Evolutionary conservation across 2,797 vertebrate species (phyloP).

Genomic region (Gambusia yucatana): DNA sequence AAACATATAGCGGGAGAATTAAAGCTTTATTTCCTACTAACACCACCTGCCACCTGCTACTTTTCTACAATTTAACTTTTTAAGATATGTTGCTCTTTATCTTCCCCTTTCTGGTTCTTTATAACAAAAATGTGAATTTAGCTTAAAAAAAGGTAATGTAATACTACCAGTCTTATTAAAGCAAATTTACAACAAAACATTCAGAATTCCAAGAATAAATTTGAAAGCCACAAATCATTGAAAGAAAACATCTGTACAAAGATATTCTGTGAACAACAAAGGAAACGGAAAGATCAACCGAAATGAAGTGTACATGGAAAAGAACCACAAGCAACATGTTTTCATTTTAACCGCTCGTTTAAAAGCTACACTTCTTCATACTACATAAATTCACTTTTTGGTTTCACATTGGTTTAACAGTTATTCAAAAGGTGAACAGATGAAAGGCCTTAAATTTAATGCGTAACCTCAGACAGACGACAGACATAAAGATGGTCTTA

Average conservation of each 20-base stretch:
- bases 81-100: constrained; percentile 31
- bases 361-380: constrained; percentile 61
- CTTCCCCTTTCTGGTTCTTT: constrained; percentile 50
- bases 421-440: constrained; percentile 18
- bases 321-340: constrained; percentile 52
- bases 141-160: background rate
- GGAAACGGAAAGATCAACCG: constrained; percentile 35
- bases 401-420: constrained; percentile 59
- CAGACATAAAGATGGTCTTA: constrained; percentile 38
- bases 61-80: constrained; percentile 47
- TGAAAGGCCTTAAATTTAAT: constrained; percentile 19
- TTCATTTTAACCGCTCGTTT: constrained; percentile 53
- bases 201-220: constrained; percentile 32
- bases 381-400: constrained; percentile 74
- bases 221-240: constrained; percentile 12
- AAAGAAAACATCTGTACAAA: constrained; percentile 66
- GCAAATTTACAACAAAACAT: constrained; percentile 41
- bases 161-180: constrained; percentile 61
- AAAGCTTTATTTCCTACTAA: constrained; percentile 73
- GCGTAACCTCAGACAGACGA: constrained; percentile 68
- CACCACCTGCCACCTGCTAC: constrained; percentile 73
- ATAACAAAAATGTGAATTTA: constrained; percentile 34
- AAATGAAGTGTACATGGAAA: constrained; percentile 46
- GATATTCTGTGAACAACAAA: constrained; percentile 56
- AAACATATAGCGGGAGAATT: constrained; percentile 54